Base-by-base conservation (phyloP, 1,140 invertebrate genomes). In the Drosophila tropicalis region DNA sequence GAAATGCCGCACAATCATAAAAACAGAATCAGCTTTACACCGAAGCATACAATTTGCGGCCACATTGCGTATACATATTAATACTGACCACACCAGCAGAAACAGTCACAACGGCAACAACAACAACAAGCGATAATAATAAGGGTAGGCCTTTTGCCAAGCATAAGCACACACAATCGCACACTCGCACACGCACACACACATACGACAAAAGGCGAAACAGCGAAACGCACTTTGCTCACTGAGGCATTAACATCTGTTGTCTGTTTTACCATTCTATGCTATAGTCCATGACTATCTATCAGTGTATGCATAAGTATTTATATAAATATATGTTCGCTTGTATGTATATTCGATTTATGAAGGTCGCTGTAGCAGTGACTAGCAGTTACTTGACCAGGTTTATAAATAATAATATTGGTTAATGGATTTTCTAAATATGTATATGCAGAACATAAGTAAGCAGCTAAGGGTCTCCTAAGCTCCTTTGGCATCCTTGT, bases 141-240 rank as follows among this genome's bases (percentile, higher is more conserved):
- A 0, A 44, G 5, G 47, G 57, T 40, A 19, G 17, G 10, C 54
- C 55, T 17, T 29, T 44, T 44, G 41, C 41, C 41, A 64, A 39
- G 61, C 64, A 34, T 34, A 34, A 3, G 22, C 22, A 29, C 29
- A 29, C 29, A 29, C 29, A 29, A 29, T 29, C 29, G 29, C 29
- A 29, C 25, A 34, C 39, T 57, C 47, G 60, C 19, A 65, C 63
- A 63, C 29, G 13, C 41, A 67, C 12, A 65, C 32, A 15, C 62
- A 71, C 56, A 64, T 55, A n/a, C 22, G 29, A 67, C 58, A 72
- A 67, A 84, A 73, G 77, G 61, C 40, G 79, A 41, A 87, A 86
- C 83, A 86, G 72, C 79, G 81, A 86, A 86, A 86, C 83, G 83
- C 83, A 86, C 83, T 86, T 86, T 86, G 83, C 83, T 72, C 77